These are phyloP conservation scores for Callopanchax toddi DNA, from an alignment of 2,113 vertebrate genomes.

Conservation along the genomic window DNA sequence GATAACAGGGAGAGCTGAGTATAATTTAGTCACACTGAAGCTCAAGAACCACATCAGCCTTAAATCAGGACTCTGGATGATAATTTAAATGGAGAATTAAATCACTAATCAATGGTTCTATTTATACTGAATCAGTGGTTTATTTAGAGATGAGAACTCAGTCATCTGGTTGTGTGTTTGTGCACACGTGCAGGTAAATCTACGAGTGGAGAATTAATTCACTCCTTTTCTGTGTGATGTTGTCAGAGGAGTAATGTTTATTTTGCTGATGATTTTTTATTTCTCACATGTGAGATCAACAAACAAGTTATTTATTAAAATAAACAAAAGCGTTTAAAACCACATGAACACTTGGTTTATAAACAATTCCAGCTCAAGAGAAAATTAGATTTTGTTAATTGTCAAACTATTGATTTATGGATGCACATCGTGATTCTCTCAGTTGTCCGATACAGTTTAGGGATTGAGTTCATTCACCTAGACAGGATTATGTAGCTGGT, in stretches of 20 bases:
- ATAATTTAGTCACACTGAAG: slow-evolving; percentile 76
- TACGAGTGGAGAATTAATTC: slow-evolving; percentile 14
- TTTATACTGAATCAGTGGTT: slow-evolving; percentile 75
- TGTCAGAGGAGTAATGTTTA: slow-evolving; percentile 14
- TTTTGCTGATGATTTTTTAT: slow-evolving; percentile 7
- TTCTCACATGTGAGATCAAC: slow-evolving; percentile 1
- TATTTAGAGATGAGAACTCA: slow-evolving; percentile 67
- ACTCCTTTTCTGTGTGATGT: slow-evolving; percentile 13
- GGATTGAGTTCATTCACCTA: no score
- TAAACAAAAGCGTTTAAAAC: neutral
- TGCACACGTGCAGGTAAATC: slow-evolving; percentile 28
- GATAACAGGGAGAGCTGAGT: slow-evolving; percentile 63
- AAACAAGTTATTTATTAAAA: no score
- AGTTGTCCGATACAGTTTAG: no score
- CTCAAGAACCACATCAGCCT: slow-evolving; percentile 80
- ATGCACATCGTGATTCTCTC: no score
- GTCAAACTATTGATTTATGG: no score
- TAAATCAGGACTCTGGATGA: slow-evolving; percentile 76
- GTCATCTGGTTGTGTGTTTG: slow-evolving; percentile 54
- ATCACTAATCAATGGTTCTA: slow-evolving; percentile 80
- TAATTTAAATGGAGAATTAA: slow-evolving; percentile 81
- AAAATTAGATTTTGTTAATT: no score
- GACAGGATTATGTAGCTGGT: no score
- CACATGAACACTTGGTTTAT: neutral
- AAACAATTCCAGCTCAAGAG: no score